These are phyloP conservation scores for Apamea anceps DNA, from an alignment of 2,888 invertebrate species.

Conservation along the genomic window DNA sequence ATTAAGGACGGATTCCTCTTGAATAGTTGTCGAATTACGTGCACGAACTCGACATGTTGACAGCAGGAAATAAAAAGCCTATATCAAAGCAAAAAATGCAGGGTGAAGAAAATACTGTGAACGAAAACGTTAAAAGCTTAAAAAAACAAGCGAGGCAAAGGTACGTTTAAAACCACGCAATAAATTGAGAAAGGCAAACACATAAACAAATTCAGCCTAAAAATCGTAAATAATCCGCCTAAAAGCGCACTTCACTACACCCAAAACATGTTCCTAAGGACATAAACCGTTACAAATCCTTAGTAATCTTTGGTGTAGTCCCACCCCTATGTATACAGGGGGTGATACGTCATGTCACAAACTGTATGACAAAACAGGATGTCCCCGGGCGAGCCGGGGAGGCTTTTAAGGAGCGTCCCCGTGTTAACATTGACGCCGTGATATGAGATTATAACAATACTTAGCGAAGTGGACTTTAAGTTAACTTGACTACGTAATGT, in stretches of 20 bases:
- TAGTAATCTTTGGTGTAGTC: slow-evolving; percentile 60
- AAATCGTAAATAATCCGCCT: slow-evolving; percentile 35
- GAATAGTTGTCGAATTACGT: neutral
- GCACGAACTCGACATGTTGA: neutral
- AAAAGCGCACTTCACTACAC: slow-evolving; percentile 42
- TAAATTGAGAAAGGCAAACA: slow-evolving; percentile 17
- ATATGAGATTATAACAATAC: slow-evolving; percentile 61
- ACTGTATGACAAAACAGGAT: slow-evolving; percentile 80
- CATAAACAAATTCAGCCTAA: slow-evolving; percentile 35
- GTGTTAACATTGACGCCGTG: slow-evolving; percentile 58
- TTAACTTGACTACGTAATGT: slow-evolving; percentile 32
- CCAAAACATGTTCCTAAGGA: slow-evolving; percentile 50
- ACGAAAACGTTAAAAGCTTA: neutral
- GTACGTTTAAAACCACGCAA: slow-evolving; percentile 7
- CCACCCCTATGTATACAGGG: slow-evolving; percentile 68
- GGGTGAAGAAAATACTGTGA: neutral
- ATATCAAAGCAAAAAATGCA: slow-evolving; percentile 1
- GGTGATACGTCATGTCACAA: slow-evolving; percentile 76
- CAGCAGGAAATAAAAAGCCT: slow-evolving; percentile 16
- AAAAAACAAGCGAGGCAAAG: neutral
- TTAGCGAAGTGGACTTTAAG: slow-evolving; percentile 34
- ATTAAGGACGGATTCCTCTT: neutral
- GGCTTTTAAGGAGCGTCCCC: slow-evolving; percentile 77
- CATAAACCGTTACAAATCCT: slow-evolving; percentile 62
- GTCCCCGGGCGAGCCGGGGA: slow-evolving; percentile 72